A percentile compares a stretch with the other conserved stretches of the same genome.
These are phyloP conservation scores for Pungitius pungitius DNA, from an alignment of 2,113 vertebrate genomes.

Conservation along the genomic window DNA sequence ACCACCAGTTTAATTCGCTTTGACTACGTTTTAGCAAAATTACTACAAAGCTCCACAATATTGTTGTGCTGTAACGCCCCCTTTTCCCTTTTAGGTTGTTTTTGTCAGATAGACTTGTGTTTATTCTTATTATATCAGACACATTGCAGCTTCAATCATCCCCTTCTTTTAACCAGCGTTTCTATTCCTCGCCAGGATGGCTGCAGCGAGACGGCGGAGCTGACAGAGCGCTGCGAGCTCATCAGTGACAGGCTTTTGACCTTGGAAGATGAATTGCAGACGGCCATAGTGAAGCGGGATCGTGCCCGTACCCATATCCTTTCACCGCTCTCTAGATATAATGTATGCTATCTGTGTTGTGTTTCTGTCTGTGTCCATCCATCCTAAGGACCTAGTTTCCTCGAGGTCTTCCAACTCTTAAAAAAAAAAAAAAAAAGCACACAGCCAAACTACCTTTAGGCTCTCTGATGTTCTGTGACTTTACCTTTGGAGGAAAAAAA, in stretches of 20 bases:
- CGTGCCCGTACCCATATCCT: conserved; percentile 90
- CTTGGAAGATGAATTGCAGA: conserved; percentile 87
- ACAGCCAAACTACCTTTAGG: conserved; percentile 25
- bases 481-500: conserved; percentile 17
- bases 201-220: conserved; percentile 58
- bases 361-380: conserved; percentile 27
- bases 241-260: conserved; percentile 82
- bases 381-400: conserved; percentile 42
- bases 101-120: neutral
- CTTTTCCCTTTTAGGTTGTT: neutral
- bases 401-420: conserved; percentile 18
- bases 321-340: conserved; percentile 50
- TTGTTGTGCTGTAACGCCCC: too few relatives aligned
- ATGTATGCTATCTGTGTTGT: conserved; percentile 4
- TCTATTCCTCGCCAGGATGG: conserved; percentile 66
- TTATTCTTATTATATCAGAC: neutral
- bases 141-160: neutral
- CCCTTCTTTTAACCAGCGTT: neutral
- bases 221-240: conserved; percentile 78
- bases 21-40: too few relatives aligned
- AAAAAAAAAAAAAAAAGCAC: conserved; percentile 21
- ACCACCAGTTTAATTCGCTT: too few relatives aligned
- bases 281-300: conserved; percentile 81
- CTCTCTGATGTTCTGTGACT: conserved; percentile 39
- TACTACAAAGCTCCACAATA: too few relatives aligned